Percentiles rank a stretch among this genome's conserved stretches.
Conservation (phyloP, 2,888 invertebrate species). For the Tinea trinotella region DNA sequence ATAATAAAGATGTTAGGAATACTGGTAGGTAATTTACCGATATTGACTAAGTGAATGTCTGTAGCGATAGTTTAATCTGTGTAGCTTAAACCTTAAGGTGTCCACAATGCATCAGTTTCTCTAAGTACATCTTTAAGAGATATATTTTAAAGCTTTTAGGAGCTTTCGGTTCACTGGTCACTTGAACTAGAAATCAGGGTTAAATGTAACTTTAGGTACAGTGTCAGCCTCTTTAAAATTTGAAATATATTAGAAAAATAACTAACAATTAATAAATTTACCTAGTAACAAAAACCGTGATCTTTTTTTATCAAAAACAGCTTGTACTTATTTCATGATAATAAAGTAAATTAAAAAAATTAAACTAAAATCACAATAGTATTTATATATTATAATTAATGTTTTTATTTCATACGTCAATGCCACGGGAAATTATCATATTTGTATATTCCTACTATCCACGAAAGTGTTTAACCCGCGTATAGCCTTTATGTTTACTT, state of each 20-base stretch:
- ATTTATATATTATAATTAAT: neutral
- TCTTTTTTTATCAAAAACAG: too few species aligned
- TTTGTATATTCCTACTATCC: too few species aligned
- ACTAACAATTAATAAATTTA: slow-evolving; percentile 9
- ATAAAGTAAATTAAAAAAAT: neutral
- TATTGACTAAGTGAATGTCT: too few species aligned
- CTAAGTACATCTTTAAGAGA: neutral
- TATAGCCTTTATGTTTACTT: too few species aligned
- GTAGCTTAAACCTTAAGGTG: neutral
- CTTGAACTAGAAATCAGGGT: neutral
- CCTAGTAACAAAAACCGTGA: slow-evolving; percentile 17
- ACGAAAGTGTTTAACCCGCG: too few species aligned
- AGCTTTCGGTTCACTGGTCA: neutral
- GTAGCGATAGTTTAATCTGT: neutral
- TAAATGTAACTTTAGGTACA: neutral
- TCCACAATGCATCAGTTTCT: neutral
- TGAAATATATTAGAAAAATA: slow-evolving; percentile 16
- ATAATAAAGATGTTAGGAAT: too few species aligned
- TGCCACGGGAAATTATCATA: neutral
- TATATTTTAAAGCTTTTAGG: neutral
- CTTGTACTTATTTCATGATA: slow-evolving; percentile 49
- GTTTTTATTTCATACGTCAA: neutral
- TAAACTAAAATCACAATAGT: slow-evolving; percentile 10
- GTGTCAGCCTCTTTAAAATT: neutral
- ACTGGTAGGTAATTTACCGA: too few species aligned